These are phyloP conservation scores for Pseudochirops cupreus DNA, from an alignment of 2,797 vertebrate species.

Conservation along the genomic window DNA sequence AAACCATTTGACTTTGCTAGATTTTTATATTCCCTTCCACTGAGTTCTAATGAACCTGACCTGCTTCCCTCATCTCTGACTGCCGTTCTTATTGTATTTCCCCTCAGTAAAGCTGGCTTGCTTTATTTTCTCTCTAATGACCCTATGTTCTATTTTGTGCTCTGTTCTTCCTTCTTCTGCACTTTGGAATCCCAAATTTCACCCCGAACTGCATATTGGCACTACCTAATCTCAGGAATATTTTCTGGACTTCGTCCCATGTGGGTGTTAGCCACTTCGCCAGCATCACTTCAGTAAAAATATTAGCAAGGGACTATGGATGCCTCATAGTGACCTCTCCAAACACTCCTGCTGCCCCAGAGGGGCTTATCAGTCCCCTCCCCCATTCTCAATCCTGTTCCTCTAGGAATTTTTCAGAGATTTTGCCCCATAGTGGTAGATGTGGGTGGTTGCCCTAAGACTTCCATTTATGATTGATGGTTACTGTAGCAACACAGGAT, in stretches of 20 bases:
- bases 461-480: not conserved
- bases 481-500: not conserved
- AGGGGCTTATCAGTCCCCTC: not conserved
- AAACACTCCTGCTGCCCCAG: constrained; percentile 13
- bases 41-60: not conserved
- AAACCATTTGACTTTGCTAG: not conserved
- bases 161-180: not conserved
- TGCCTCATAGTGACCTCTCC: constrained; percentile 1
- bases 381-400: not conserved
- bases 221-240: not conserved
- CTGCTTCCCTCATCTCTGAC: not conserved
- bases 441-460: not conserved
- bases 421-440: constrained; percentile 4
- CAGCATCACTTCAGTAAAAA: constrained; percentile 58
- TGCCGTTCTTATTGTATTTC: not conserved
- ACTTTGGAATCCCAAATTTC: not conserved
- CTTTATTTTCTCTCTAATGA: not conserved
- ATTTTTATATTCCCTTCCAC: not conserved
- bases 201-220: not conserved
- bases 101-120: not conserved
- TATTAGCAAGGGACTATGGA: constrained; percentile 12
- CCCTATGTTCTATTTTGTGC: not conserved
- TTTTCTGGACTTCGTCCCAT: not conserved
- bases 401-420: not conserved
- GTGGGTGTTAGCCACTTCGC: constrained; percentile 1